Base-by-base conservation (phyloP, 2,113 vertebrate genomes). In the Athene noctua region DNA sequence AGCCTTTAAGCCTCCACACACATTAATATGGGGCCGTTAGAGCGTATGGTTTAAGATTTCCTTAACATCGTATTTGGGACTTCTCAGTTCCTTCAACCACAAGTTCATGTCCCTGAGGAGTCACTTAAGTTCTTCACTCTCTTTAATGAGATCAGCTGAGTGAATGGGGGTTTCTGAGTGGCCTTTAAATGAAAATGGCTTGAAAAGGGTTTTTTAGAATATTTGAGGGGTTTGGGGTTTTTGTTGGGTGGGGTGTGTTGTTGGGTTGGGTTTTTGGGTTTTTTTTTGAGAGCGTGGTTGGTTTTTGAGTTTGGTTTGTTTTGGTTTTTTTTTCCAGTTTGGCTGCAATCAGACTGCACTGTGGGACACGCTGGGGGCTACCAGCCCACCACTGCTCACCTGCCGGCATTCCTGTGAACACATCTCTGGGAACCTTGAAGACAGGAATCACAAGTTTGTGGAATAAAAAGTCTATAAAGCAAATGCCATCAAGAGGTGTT, bases 11-110 rank as follows among this genome's bases (percentile, higher is more conserved):
- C 18, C 65, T 34, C 67, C 10, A 11, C 52, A 14, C 16, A 16
- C 22, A n/a, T 13, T 51, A 11, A 26, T 0, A 3, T 0, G 11
- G 18, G 38, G 49, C 46, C 0, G 0, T 10, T n/a, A 42, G 62
- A 40, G 18, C 23, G 65, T 47, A 30, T 0, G 57, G 59, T 15
- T 85, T 15, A 54, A 66, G 55, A 29, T 73, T 81, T 66, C 57
- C 73, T 78, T 67, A 5, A 3, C 32, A 34, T 70, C 5, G 4
- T 36, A 70, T 74, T 42, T 84, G 61, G 85, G 82, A 85, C 38
- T 67, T 84, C n/a, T 44, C 74, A 23, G 73, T 34, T 85, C 85
- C 79, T 70, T 71, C 92, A 92, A 62, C 58, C 44, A 9, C 91
- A 96, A 84, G 85, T 87, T 92, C 81, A 96, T 79, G 93, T 71